Evolutionary conservation across 2,888 invertebrate species (phyloP).

Genomic region (Heliconius erato): DNA sequence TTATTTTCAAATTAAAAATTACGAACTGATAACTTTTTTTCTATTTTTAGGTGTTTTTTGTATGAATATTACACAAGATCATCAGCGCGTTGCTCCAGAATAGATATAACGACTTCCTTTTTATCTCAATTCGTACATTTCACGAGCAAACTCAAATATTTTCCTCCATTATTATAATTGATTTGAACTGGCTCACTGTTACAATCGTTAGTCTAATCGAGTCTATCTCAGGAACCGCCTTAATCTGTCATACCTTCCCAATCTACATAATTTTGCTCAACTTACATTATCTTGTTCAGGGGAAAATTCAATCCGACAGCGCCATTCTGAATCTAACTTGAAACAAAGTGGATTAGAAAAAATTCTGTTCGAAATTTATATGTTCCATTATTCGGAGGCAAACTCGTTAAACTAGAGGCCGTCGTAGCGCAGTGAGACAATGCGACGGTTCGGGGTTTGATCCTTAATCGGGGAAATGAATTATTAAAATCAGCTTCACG

Average conservation of each 20-base stretch:
- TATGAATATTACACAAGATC: constrained; percentile 6
- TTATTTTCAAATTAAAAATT: no score
- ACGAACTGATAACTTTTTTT: no score
- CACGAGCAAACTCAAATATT: constrained; percentile 13
- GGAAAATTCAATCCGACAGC: constrained; percentile 52
- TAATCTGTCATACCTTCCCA: constrained; percentile 50
- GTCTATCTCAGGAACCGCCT: constrained; percentile 38
- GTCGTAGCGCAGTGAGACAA: no score
- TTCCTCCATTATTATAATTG: constrained; percentile 41
- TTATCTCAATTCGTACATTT: constrained; percentile 2
- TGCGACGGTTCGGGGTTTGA: no score
- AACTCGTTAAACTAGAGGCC: neutral
- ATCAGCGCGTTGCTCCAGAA: neutral
- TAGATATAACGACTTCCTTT: neutral
- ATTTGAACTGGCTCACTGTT: constrained; percentile 33
- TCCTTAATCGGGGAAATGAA: no score
- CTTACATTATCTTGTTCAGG: constrained; percentile 50
- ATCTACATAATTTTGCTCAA: constrained; percentile 51
- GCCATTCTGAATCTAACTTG: constrained; percentile 46
- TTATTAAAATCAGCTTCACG: no score
- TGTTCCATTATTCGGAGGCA: constrained; percentile 53
- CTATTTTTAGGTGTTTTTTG: neutral
- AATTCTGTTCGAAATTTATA: constrained; percentile 57
- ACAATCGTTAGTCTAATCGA: constrained; percentile 44
- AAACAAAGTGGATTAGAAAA: constrained; percentile 51